Percentiles rank a stretch among this genome's conserved stretches.
These are phyloP conservation scores for Drosophila bunnanda DNA, from an alignment of 2,888 invertebrate genomes.

Conservation along the genomic window DNA sequence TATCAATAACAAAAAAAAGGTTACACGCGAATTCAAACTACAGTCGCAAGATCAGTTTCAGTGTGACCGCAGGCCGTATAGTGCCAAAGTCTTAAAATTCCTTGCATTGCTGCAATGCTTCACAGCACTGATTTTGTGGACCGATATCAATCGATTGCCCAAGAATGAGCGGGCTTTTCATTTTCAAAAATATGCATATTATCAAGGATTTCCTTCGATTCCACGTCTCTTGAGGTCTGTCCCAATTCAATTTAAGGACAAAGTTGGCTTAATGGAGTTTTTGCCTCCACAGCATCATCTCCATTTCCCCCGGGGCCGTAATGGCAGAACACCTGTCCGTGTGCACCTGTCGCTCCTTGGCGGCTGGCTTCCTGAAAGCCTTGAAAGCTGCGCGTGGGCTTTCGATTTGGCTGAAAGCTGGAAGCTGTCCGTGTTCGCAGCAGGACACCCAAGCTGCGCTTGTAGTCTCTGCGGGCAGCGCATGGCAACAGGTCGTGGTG, in stretches of 20 bases:
- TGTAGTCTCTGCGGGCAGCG: slow-evolving; percentile 57
- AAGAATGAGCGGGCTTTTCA: neutral
- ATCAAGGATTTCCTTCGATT: neutral
- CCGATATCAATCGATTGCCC: neutral
- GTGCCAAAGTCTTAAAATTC: neutral
- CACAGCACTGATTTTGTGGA: neutral
- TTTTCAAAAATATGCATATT: neutral
- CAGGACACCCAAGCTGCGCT: neutral
- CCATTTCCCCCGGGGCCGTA: neutral
- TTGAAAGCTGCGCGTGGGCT: slow-evolving; percentile 21
- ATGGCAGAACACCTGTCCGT: neutral
- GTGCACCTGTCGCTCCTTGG: slow-evolving; percentile 14
- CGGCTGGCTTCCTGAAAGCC: neutral
- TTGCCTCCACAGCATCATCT: neutral
- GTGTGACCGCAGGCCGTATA: neutral
- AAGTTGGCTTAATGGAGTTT: neutral
- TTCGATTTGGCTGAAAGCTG: slow-evolving; percentile 34
- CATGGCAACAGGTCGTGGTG: slow-evolving; percentile 58
- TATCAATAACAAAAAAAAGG: neutral
- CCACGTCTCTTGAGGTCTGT: neutral
- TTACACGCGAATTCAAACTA: neutral
- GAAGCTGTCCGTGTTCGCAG: neutral
- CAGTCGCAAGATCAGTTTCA: neutral
- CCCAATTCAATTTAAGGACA: neutral
- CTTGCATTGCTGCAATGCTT: neutral